Evolutionary conservation across 2,113 vertebrate species (phyloP).

Genomic region (Haplochromis burtoni): DNA sequence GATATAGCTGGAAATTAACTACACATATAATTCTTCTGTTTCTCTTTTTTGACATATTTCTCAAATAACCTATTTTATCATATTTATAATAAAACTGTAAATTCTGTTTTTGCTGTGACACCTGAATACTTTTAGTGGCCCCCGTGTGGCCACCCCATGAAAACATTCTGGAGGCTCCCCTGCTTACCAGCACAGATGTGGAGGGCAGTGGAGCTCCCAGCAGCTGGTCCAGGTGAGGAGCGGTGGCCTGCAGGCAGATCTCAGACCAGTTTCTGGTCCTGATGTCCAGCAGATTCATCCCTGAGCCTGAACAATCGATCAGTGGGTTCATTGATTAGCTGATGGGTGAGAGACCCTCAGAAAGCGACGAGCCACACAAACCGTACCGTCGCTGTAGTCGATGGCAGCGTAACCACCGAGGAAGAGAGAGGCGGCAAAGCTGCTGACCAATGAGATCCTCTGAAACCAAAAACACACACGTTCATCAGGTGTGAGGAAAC

Average conservation of each 20-base stretch:
- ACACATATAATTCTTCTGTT: neutral
- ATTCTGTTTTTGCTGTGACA: neutral
- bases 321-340: neutral
- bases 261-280: slow-evolving; percentile 76
- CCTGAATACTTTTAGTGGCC: neutral
- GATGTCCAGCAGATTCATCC: slow-evolving; percentile 94
- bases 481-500: neutral
- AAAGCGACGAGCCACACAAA: neutral
- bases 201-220: slow-evolving; percentile 74
- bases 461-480: slow-evolving; percentile 44
- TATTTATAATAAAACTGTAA: neutral
- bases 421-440: slow-evolving; percentile 90
- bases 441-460: slow-evolving; percentile 96
- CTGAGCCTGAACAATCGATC: slow-evolving; percentile 76
- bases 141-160: neutral
- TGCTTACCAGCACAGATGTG: slow-evolving; percentile 76
- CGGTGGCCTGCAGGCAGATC: slow-evolving; percentile 77
- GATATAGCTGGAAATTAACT: neutral
- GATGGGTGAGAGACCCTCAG: neutral
- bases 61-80: neutral
- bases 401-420: slow-evolving; percentile 83
- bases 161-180: neutral
- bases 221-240: slow-evolving; percentile 73
- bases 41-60: neutral
- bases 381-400: slow-evolving; percentile 88